Evolutionary conservation across 2,797 vertebrate genomes (phyloP), one percentile per base, ranked within the genome.

Genomic region (Coreius guichenoti): DNA sequence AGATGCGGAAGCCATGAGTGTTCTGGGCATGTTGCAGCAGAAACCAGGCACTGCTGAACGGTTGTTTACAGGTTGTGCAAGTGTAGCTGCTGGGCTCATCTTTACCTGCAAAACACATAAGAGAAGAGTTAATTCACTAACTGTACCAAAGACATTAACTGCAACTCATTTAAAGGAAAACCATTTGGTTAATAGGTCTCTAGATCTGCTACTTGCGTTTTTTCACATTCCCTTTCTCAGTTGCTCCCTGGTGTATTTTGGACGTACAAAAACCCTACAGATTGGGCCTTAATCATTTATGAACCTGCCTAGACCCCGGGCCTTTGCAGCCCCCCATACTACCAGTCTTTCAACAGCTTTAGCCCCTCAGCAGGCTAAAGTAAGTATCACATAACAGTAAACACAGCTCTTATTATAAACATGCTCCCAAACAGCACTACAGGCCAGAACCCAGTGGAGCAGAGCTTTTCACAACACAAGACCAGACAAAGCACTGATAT

Each of bases 41-140:
- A 95, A 99, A 99, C 98, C 98, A 99, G 94, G 98, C 98, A 90
- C 97, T 99, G 96, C 96, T 97, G 90, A 98, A 99, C 80, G 98
- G 95, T 96, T 99, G 98, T 96, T 99, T 99, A 93, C 98, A 99
- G 92, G 98, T 99, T 91, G 98, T 99, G 97, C 98, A 99, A 93
- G 98, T 99, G 92, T 99, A 99, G 94, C 97, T 99, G 95, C 97
- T 98, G 86, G 98, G 98, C 96, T 99, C 98, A 92, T 99, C 98
- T 96, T 99, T 99, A 95, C 98, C 98, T 99, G 95, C 89, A 96
- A 69, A 54, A 39, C 51, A 80, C 8, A 86, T 1, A 56, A 70
- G 54, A 65, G n/a, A 83, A 61, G 8, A 56, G 61, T 45, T 36
- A 79, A 49, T 49, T 78, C 43, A 81, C 36, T 12, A 43, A 68